Base-by-base conservation (phyloP, 35 echinoderm and acorn worm genomes). In the Stichopus chloronotus region DNA sequence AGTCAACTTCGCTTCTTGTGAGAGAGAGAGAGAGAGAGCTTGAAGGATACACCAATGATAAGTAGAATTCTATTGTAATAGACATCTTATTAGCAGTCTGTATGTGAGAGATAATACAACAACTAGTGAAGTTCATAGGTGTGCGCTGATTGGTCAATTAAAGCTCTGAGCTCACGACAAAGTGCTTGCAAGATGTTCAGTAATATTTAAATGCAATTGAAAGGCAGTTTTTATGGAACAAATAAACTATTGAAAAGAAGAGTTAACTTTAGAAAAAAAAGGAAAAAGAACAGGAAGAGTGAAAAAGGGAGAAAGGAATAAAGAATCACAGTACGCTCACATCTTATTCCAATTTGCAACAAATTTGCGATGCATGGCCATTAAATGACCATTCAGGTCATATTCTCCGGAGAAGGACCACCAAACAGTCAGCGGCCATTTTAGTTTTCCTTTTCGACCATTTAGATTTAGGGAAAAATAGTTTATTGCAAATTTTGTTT, bases 261-360 rank as follows among this genome's bases (percentile, higher is more conserved):
- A 23, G 21, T 59, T 53, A 22, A 89, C 65, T 53, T 89, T 55
- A 7, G 30, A 43, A 43, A 43, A 43, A 43, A 43, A 83, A n/a
- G 24, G 79, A 13, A 22, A 43, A 57, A 43, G 52, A 21, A 83
- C 8, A 57, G 52, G 24, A 52, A 53, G 19, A 83, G 12, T 25
- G 55, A 55, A 83, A 56, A 21, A 21, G 12, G 22, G 22, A 22
- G 78, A 83, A 83, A 53, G 19, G 80, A 83, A 20, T 85, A 22
- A 58, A 71, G 52, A 91, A 91, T 71, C 53, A 43, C 59, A 63
- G n/a, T 56, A 91, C 53, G 57, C 76, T 22, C 90, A 79, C 90
- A 91, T 91, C 69, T 78, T 91, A 56, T 91, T 91, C 90, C 76
- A 91, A 91, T 91, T 91, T 91, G 90, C 90, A 79, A 91, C 90